These are phyloP conservation scores for Panthera leo DNA, from an alignment of 2,113 vertebrate species.

Conservation along the genomic window DNA sequence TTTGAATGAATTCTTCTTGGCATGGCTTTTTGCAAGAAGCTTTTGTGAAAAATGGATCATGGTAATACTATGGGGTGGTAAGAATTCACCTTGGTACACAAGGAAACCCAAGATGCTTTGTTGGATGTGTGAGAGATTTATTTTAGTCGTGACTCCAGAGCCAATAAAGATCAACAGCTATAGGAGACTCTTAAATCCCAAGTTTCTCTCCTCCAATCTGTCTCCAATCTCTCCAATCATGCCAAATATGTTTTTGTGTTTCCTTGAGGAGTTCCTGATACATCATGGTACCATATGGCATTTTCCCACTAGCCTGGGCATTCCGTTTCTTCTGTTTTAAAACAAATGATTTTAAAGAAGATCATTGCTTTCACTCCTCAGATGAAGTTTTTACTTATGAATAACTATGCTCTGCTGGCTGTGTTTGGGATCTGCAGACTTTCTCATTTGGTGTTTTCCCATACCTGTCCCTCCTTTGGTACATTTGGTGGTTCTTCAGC, in stretches of 20 bases:
- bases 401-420: background rate
- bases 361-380: background rate
- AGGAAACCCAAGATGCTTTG: background rate
- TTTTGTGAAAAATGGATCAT: background rate
- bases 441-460: background rate
- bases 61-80: background rate
- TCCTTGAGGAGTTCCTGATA: background rate
- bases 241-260: background rate
- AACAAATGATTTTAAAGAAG: background rate
- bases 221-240: background rate
- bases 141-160: background rate
- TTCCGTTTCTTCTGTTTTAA: slow-evolving; percentile 25
- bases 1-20: background rate
- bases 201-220: background rate
- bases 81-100: background rate
- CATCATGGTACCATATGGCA: background rate
- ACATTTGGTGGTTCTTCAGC: background rate
- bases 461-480: background rate
- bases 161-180: background rate
- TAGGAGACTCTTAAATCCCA: background rate
- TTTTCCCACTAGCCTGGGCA: background rate
- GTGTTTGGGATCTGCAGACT: background rate
- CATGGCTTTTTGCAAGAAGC: background rate
- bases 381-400: background rate
- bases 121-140: background rate